Evolutionary conservation across 2,113 vertebrate genomes (phyloP), one percentile per base, ranked within the genome.

Genomic region (Trogon surrucura): DNA sequence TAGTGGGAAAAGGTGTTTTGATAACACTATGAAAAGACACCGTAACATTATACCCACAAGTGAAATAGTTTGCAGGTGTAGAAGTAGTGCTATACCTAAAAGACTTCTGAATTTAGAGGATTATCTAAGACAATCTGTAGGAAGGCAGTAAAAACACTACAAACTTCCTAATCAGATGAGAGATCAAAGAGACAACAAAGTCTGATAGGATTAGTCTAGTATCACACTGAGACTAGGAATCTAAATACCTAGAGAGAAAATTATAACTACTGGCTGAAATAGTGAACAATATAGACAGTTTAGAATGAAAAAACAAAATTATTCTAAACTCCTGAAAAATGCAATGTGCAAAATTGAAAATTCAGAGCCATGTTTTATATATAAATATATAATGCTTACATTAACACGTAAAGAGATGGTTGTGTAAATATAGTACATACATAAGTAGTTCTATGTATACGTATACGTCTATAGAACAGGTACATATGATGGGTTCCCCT

Each of bases 151-250:
- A 75, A 94, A 88, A 71, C 54, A 38, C 41, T n/a, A 58, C 25
- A 83, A 89, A 80, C 14, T 11, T 80, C 74, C 65, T 88, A 70
- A 96, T 95, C 83, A 88, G 64, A 65, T 16, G 20, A 82, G 38
- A 80, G 65, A 96, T 75, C 66, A 91, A 83, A 93, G 50, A 83
- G 36, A 58, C 81, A 89, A 60, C 50, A 26, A 88, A 48, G 18
- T 88, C 61, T 64, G 58, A 83, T 34, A 72, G 72, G 73, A 91
- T 93, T 92, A 92, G 66, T 65, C 50, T 93, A 91, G 71, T 77
- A 86, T 16, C 85, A 91, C 38, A 82, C 26, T 71, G 67, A 75
- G 62, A 72, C n/a, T 16, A 91, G 19, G 18, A 90, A 78, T 58
- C 51, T 64, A 80, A 94, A 91, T 47, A 67, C 34, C 38, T 88